phyloP scores from a whole-genome alignment of 2,888 invertebrate species.

The Perithous albicinctus region DNA sequence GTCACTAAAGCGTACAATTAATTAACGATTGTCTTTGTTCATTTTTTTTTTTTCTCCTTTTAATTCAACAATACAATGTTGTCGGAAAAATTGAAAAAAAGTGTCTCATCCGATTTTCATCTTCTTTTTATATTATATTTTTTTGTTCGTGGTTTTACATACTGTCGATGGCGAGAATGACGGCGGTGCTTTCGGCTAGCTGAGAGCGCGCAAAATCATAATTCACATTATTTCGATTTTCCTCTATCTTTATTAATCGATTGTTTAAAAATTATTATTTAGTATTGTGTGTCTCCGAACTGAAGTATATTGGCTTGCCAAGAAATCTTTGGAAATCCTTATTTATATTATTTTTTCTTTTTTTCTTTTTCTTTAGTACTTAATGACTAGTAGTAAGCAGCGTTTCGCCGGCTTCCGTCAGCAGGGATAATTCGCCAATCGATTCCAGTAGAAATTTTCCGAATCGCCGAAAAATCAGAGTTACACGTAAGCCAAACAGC shows the following conservation, averaged over 20 bases:
- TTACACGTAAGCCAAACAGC: not conserved
- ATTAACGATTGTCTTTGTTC: not conserved
- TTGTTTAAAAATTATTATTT: conserved; percentile 32
- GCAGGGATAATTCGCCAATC: conserved; percentile 43
- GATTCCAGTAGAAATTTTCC: conserved; percentile 5
- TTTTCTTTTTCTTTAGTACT: conserved; percentile 60
- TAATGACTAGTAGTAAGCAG: conserved; percentile 77
- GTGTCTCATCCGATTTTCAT: not conserved
- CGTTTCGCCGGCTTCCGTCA: conserved; percentile 66
- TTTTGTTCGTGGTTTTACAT: conserved; percentile 36
- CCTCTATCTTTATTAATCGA: conserved; percentile 21
- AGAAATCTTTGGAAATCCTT: conserved; percentile 36
- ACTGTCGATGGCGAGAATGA: conserved; percentile 65
- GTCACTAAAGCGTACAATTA: not conserved
- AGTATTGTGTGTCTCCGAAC: conserved; percentile 60
- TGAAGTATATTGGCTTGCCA: conserved; percentile 41
- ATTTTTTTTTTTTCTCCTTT: not conserved
- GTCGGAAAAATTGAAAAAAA: conserved; percentile 1
- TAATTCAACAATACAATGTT: conserved; percentile 7
- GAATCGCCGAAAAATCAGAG: conserved; percentile 17
- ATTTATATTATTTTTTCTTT: conserved; percentile 49
- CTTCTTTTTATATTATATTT: conserved; percentile 14
- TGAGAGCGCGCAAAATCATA: conserved; percentile 62
- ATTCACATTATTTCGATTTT: conserved; percentile 46
- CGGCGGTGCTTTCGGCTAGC: conserved; percentile 78